phyloP scores from a whole-genome alignment of 2,113 vertebrate genomes.

The Sander lucioperca region DNA sequence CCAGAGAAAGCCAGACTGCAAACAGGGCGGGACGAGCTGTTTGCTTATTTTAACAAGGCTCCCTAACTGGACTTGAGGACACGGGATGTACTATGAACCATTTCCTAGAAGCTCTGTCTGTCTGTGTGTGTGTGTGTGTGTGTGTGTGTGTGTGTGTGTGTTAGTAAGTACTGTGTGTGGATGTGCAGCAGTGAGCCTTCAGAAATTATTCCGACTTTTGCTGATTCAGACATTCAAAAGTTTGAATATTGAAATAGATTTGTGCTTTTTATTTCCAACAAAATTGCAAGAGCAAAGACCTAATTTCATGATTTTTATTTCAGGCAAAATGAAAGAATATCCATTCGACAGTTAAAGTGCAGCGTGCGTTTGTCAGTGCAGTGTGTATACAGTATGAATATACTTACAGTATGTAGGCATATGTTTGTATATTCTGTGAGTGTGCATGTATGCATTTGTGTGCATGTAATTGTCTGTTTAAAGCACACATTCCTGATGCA shows the following conservation, averaged over 20 bases:
- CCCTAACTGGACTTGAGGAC: conserved; percentile 75
- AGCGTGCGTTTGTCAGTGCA: too few species aligned
- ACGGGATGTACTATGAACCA: conserved; percentile 51
- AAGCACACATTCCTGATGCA: too few species aligned
- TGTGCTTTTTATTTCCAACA: neutral
- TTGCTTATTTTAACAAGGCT: conserved; percentile 86
- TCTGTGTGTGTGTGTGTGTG: conserved; percentile 4
- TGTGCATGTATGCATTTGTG: too few species aligned
- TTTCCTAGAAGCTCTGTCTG: conserved; percentile 48
- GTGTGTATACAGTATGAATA: too few species aligned
- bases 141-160: neutral
- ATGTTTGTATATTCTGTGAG: too few species aligned
- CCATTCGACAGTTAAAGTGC: too few species aligned
- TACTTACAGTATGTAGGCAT: too few species aligned
- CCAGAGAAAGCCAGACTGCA: conserved; percentile 86
- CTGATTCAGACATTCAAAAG: conserved; percentile 9
- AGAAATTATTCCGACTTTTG: neutral
- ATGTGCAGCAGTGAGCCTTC: neutral
- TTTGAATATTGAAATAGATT: neutral
- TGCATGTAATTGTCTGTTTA: too few species aligned
- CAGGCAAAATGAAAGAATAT: neutral
- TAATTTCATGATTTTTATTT: neutral
- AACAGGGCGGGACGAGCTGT: conserved; percentile 82
- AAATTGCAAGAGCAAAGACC: neutral
- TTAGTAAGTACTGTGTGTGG: neutral